Percentiles rank a stretch among this genome's conserved stretches.
Evolutionary conservation across 2,113 vertebrate genomes (phyloP).

Genomic region (Clinocottus analis): DNA sequence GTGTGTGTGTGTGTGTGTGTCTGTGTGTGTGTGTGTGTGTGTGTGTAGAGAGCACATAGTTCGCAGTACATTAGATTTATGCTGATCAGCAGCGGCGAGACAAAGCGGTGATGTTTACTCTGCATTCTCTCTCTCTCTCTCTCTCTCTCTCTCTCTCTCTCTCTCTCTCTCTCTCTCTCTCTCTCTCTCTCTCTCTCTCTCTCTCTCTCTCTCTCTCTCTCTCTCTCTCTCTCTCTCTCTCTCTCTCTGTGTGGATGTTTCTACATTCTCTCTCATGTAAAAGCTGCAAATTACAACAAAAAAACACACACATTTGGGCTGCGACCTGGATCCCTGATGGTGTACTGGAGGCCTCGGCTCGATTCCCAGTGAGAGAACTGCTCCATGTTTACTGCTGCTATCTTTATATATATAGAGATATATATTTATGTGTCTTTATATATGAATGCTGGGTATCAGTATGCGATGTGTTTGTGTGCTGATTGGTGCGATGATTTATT

Average conservation of each 20-base stretch:
- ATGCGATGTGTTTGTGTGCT: too few relatives aligned
- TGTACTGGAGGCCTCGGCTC: too few relatives aligned
- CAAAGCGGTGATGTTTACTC: neutral
- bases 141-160: neutral
- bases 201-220: neutral
- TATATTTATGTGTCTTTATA: too few relatives aligned
- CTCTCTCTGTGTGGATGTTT: neutral
- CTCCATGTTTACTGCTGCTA: too few relatives aligned
- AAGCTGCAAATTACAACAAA: neutral
- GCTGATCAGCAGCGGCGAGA: conserved; percentile 15
- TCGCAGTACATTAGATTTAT: conserved; percentile 17
- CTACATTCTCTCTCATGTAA: neutral
- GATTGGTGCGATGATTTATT: too few relatives aligned
- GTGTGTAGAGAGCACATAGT: neutral
- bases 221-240: neutral
- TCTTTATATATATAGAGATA: too few relatives aligned
- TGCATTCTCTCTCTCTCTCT: conserved; percentile 5
- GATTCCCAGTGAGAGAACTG: too few relatives aligned
- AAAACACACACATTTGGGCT: neutral
- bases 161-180: neutral
- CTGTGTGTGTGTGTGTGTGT: too few relatives aligned
- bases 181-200: neutral
- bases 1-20: too few relatives aligned
- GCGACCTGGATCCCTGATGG: neutral
- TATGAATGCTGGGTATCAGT: too few relatives aligned